phyloP scores from a whole-genome alignment of 1,140 invertebrate genomes.

The Sycophaga agraensis region DNA sequence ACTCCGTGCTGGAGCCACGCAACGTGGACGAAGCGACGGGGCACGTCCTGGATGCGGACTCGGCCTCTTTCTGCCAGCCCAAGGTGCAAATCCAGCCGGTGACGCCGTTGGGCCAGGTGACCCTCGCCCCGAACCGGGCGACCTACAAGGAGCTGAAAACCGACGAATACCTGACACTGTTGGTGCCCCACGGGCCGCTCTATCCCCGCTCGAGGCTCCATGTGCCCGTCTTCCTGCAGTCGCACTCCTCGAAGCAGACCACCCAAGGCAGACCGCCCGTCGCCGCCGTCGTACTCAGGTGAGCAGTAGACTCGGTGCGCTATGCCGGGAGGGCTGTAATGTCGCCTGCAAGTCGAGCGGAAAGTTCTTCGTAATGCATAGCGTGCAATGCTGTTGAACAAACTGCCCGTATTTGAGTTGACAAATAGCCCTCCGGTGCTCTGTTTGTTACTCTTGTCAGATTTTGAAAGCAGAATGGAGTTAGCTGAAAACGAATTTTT shows the following conservation, averaged over 20 bases:
- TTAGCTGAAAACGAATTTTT: too few relatives aligned
- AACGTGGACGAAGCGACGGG: constrained; percentile 45
- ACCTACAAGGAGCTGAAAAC: constrained; percentile 79
- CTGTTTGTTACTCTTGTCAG: too few relatives aligned
- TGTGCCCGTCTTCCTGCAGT: constrained; percentile 81
- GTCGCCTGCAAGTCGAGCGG: too few relatives aligned
- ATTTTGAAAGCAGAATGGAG: too few relatives aligned
- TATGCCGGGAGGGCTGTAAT: too few relatives aligned
- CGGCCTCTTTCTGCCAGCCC: constrained; percentile 63
- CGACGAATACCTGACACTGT: constrained; percentile 76
- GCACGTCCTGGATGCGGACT: too few relatives aligned
- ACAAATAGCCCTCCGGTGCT: too few relatives aligned
- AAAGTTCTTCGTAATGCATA: too few relatives aligned
- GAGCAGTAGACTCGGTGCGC: too few relatives aligned
- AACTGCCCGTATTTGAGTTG: too few relatives aligned
- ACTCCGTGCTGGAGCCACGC: constrained; percentile 79
- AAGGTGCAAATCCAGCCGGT: constrained; percentile 77
- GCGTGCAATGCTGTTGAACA: too few relatives aligned
- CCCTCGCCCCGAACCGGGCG: constrained; percentile 72
- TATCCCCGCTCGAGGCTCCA: constrained; percentile 87
- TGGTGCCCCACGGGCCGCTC: constrained; percentile 82
- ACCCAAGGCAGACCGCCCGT: constrained; percentile 61
- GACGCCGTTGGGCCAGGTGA: constrained; percentile 70
- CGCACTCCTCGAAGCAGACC: constrained; percentile 56
- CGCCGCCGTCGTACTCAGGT: constrained; percentile 82